Conservation (phyloP, 1,140 invertebrate species). For the Eciton burchellii region DNA sequence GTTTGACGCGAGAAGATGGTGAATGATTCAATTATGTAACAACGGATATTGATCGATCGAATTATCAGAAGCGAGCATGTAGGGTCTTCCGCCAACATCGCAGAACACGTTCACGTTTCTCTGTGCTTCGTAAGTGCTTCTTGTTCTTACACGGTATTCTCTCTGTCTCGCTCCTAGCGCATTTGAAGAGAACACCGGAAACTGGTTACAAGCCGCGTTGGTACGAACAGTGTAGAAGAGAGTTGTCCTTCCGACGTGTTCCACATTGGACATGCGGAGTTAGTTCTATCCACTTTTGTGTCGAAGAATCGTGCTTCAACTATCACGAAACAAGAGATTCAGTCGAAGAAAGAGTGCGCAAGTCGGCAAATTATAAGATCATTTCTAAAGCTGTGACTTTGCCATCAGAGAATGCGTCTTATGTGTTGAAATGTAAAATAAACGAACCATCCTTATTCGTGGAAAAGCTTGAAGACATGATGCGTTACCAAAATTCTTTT, state of each 20-base stretch:
- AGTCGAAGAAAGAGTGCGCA: background rate
- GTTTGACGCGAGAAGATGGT: background rate
- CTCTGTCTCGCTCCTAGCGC: conserved; percentile 11
- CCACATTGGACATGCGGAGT: conserved; percentile 49
- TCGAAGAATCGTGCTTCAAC: conserved; percentile 45
- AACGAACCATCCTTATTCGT: background rate
- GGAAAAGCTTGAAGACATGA: background rate
- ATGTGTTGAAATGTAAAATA: background rate
- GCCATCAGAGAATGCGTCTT: background rate
- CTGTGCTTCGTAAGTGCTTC: conserved; percentile 70
- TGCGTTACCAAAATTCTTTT: background rate
- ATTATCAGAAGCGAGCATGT: background rate
- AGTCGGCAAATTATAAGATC: conserved; percentile 5
- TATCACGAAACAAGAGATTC: conserved; percentile 60
- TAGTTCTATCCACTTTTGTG: conserved; percentile 54
- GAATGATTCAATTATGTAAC: conserved; percentile 31
- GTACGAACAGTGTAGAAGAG: conserved; percentile 38
- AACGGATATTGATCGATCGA: conserved; percentile 45
- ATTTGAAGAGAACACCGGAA: conserved; percentile 20
- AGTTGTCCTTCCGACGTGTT: conserved; percentile 60
- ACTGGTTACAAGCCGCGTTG: conserved; percentile 39
- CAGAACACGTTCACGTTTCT: conserved; percentile 61
- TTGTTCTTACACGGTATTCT: conserved; percentile 46
- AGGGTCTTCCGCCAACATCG: conserved; percentile 13
- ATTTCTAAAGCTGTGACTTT: conserved; percentile 23